Conservation (phyloP, 2,113 vertebrate species). For the Microtus oregoni region DNA sequence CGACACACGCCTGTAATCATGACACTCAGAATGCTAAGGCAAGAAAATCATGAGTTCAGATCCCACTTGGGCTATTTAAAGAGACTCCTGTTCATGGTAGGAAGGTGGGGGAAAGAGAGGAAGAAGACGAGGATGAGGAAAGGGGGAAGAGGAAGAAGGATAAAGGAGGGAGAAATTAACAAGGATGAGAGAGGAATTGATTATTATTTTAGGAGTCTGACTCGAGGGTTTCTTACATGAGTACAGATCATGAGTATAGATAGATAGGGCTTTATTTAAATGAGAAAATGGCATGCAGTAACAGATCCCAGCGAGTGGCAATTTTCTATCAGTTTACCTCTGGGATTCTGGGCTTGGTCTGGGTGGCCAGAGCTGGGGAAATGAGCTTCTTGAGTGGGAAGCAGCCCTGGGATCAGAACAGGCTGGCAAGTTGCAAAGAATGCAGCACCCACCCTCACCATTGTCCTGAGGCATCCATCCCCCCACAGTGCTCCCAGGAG, state of each 20-base stretch:
- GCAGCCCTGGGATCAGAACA: not conserved
- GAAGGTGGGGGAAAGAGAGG: fast-evolving
- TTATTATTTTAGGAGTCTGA: not conserved
- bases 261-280: not conserved
- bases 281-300: not conserved
- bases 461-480: not conserved
- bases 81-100: not conserved
- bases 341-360: not conserved
- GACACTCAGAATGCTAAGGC: not conserved
- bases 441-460: not conserved
- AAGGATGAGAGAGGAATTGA: not conserved
- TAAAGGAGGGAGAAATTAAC: not conserved
- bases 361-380: not conserved
- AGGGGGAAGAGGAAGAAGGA: not conserved
- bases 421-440: not conserved
- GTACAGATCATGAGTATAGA: not conserved
- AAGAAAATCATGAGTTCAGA: not conserved
- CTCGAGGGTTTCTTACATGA: not conserved
- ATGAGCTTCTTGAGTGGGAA: not conserved
- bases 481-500: not conserved
- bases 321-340: not conserved
- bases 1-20: not conserved
- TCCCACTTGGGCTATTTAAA: not conserved
- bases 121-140: not conserved
- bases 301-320: slow-evolving; percentile 35